phyloP scores from a whole-genome alignment of 1,140 invertebrate genomes.

The Goniozus legneri region DNA sequence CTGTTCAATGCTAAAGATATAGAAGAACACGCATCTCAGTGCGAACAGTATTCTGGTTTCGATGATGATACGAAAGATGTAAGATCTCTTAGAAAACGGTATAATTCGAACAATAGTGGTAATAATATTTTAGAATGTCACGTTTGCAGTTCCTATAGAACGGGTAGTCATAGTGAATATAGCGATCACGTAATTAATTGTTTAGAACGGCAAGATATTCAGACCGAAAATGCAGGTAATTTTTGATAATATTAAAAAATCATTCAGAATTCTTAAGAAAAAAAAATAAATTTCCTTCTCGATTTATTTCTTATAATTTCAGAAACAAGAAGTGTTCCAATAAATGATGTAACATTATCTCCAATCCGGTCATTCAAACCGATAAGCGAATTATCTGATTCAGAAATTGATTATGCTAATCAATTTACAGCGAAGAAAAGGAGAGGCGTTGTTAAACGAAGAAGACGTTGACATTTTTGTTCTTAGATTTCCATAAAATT shows the following conservation, averaged over 20 bases:
- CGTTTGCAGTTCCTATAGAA: slow-evolving; percentile 24
- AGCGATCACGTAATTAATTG: slow-evolving; percentile 25
- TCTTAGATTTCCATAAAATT: too few relatives aligned
- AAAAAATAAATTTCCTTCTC: too few relatives aligned
- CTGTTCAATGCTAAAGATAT: slow-evolving; percentile 25
- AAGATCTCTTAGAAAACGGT: slow-evolving; percentile 5
- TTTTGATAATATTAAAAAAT: too few relatives aligned
- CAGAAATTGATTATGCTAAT: slow-evolving; percentile 22
- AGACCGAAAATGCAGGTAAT: too few relatives aligned
- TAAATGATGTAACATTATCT: slow-evolving; percentile 14
- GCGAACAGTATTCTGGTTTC: slow-evolving; percentile 25
- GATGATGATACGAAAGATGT: slow-evolving; percentile 7
- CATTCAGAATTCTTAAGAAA: too few relatives aligned
- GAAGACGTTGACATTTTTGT: slow-evolving; percentile 17
- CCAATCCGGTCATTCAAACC: slow-evolving; percentile 18
- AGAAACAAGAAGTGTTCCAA: slow-evolving; percentile 7
- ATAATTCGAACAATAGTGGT: not conserved
- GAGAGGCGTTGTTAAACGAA: slow-evolving; percentile 12
- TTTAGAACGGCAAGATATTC: slow-evolving; percentile 11
- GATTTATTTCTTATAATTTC: slow-evolving; percentile 7
- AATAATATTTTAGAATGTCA: slow-evolving; percentile 14
- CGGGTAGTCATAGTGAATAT: slow-evolving; percentile 16
- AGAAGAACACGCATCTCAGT: slow-evolving; percentile 31
- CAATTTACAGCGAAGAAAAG: slow-evolving; percentile 22
- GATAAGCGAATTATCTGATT: slow-evolving; percentile 24